Evolutionary conservation across 2,797 vertebrate species (phyloP), one percentile per base, ranked within the genome.

Genomic region (Ptychadena robeensis): DNA sequence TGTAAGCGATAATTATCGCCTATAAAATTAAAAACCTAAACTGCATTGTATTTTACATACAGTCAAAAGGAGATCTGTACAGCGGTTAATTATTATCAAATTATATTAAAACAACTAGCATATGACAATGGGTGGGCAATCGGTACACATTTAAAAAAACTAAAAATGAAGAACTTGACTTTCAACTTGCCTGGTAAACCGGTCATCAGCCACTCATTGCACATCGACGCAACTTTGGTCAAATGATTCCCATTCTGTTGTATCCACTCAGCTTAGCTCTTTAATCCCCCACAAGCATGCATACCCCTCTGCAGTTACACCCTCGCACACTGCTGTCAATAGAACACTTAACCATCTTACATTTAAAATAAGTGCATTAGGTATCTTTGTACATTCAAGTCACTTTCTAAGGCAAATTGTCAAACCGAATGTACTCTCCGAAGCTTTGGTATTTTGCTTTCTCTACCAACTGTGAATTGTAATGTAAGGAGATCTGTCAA

Each of bases 351-450:
- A 90, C 91, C 91, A 91, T 90, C 89, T 92, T 89, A 85, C 89
- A 87, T 92, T 92, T 92, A 92, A 94, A 93, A 92, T 93, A 95
- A 95, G 94, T 95, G 91, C 92, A 94, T 93, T 91, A 90, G 90
- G 91, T 93, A 92, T 92, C 91, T 94, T 94, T 96, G 91, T 95
- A 98, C 96, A 98, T 98, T 98, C 96, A 97, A 92, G 93, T 95
- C 90, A 93, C 93, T 92, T 94, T 91, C 94, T 95, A 96, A 96
- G 94, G 94, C 93, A 94, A 92, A 91, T 89, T 92, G 87, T 93
- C 94, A 94, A 53, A 93, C 91, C 87, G 7, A 88, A 86, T 91
- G 87, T 92, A 92, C 88, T 94, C 91, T 91, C 85, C 27, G 90
- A 89, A 44, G 91, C 94, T 96, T 97, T 96, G 94, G 95, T 96